A percentile compares a stretch with the other conserved stretches of the same genome.
Evolutionary conservation across 2,113 vertebrate genomes (phyloP).

Genomic region (Ailurus styani): DNA sequence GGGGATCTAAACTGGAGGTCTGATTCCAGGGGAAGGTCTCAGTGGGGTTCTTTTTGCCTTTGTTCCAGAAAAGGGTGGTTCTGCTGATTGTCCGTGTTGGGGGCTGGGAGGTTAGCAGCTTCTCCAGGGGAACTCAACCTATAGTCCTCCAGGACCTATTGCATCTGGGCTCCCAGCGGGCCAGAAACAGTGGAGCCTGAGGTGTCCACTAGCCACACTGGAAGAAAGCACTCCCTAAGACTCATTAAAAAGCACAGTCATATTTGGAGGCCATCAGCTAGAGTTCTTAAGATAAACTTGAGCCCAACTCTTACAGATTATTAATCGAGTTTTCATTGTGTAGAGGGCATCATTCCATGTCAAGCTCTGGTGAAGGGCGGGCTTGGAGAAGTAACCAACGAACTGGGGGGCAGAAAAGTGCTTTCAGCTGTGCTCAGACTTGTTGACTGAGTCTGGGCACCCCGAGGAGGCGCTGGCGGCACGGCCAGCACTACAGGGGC

Average conservation of each 20-base stretch:
- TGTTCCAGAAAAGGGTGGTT: not conserved
- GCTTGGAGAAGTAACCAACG: not conserved
- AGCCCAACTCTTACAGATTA: conserved; percentile 35
- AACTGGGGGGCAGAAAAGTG: not conserved
- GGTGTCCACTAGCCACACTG: conserved; percentile 25
- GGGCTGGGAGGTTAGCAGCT: not conserved
- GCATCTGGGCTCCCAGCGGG: not conserved
- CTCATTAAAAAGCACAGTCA: not conserved
- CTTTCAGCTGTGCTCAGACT: not conserved
- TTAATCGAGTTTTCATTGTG: conserved; percentile 25
- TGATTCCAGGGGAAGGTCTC: not conserved
- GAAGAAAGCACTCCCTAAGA: not conserved
- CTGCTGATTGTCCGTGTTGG: not conserved
- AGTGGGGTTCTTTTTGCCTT: not conserved
- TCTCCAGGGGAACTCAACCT: not conserved
- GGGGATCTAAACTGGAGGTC: not conserved
- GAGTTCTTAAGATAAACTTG: conserved; percentile 46
- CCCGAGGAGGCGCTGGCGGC: not conserved
- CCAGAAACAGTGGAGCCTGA: not conserved
- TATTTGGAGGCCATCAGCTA: conserved; percentile 27
- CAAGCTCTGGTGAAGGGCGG: not conserved
- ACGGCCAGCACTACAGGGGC: not conserved
- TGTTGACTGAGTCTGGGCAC: not conserved
- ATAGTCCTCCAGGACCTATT: not conserved
- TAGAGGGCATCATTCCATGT: conserved; percentile 14